A percentile compares a stretch with the other conserved stretches of the same genome.
Conservation (phyloP, 2,888 invertebrate species). For the Netelia melanura region DNA sequence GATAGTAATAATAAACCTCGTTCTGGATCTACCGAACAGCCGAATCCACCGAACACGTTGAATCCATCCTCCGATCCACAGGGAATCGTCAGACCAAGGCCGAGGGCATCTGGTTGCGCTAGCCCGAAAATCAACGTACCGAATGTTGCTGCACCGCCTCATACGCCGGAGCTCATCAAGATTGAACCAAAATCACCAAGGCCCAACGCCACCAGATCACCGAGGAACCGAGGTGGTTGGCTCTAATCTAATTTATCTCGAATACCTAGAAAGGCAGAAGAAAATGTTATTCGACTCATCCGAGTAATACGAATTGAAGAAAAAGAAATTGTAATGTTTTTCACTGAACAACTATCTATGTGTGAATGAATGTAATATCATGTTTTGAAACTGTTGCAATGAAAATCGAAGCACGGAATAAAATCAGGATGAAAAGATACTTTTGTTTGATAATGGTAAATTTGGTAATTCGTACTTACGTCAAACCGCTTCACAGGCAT, state of each 20-base stretch:
- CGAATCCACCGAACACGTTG: not conserved
- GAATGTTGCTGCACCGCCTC: slow-evolving; percentile 71
- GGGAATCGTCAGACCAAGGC: slow-evolving; percentile 55
- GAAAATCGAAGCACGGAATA: slow-evolving; percentile 8
- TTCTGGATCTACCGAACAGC: not conserved
- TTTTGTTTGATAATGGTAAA: not conserved
- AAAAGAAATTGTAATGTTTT: not conserved
- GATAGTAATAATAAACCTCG: slow-evolving; percentile 36
- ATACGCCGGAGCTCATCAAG: slow-evolving; percentile 71
- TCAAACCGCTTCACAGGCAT: no score
- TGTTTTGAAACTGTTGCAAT: not conserved
- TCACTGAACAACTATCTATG: not conserved
- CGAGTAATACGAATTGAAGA: no score
- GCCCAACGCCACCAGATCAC: slow-evolving; percentile 66
- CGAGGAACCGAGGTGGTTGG: slow-evolving; percentile 68
- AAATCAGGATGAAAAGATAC: not conserved
- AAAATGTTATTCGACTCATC: slow-evolving; percentile 1
- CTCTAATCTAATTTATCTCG: slow-evolving; percentile 47
- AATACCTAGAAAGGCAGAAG: slow-evolving; percentile 40
- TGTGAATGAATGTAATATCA: not conserved
- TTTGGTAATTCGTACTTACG: not conserved
- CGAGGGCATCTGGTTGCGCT: slow-evolving; percentile 42
- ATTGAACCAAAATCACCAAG: slow-evolving; percentile 75
- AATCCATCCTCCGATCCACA: slow-evolving; percentile 31
- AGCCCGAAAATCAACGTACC: slow-evolving; percentile 64